Conservation (phyloP, 2,113 vertebrate species). For the Capricornis sumatraensis region DNA sequence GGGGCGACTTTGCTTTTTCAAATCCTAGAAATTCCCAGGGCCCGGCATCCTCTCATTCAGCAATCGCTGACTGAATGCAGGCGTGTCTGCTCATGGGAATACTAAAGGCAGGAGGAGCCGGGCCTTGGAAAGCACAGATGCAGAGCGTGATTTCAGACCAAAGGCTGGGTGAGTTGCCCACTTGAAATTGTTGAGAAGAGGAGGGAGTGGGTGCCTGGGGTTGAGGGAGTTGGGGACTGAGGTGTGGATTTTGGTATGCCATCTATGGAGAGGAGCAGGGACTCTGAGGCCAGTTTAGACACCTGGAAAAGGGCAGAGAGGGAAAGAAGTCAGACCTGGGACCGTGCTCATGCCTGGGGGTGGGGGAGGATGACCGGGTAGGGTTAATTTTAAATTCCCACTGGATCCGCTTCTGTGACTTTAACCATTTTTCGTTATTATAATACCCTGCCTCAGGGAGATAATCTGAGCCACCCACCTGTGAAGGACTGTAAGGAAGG, state of each 20-base stretch:
- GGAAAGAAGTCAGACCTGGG: not conserved
- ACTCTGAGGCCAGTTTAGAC: not conserved
- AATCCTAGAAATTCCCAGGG: not conserved
- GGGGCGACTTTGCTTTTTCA: not conserved
- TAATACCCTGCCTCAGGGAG: not conserved
- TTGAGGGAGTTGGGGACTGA: not conserved
- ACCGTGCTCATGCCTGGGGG: rapidly evolving
- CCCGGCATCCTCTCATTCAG: no score
- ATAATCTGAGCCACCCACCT: not conserved
- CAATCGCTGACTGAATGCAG: not conserved
- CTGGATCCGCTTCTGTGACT: not conserved
- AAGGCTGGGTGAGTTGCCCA: not conserved
- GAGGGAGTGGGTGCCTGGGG: not conserved
- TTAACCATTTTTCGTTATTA: not conserved
- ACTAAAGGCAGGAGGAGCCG: not conserved
- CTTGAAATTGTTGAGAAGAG: not conserved
- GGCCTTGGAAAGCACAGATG: no score
- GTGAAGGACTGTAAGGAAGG: not conserved
- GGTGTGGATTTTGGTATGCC: not conserved
- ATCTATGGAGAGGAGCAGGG: not conserved
- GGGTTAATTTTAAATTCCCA: not conserved
- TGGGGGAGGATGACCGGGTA: not conserved
- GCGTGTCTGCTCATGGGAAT: not conserved
- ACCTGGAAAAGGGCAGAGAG: not conserved
- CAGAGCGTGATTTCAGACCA: not conserved